phyloP scores from a whole-genome alignment of 2,888 invertebrate species.

The Stictocephala bisonia region DNA sequence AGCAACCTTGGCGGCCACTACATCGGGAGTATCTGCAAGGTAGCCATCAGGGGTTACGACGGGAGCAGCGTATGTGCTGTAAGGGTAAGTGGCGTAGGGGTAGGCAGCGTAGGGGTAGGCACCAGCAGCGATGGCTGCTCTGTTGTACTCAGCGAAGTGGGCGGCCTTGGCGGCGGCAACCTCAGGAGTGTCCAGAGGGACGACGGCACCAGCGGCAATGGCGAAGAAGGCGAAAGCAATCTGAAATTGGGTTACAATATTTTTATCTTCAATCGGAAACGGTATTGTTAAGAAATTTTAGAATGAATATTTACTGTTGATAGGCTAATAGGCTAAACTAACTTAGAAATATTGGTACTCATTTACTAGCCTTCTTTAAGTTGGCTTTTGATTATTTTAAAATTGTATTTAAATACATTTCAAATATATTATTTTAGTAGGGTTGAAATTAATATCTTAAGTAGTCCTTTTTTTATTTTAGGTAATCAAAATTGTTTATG shows the following conservation, averaged over 20 bases:
- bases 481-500: too few species aligned
- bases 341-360: too few species aligned
- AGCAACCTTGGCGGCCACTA: slow-evolving; percentile 52
- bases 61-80: neutral
- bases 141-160: slow-evolving; percentile 36
- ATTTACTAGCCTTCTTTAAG: too few species aligned
- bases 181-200: slow-evolving; percentile 12
- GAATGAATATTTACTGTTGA: too few species aligned
- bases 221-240: neutral
- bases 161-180: slow-evolving; percentile 34
- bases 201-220: neutral
- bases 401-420: too few species aligned
- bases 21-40: slow-evolving; percentile 6
- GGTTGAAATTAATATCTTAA: too few species aligned
- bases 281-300: too few species aligned
- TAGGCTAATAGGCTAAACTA: too few species aligned
- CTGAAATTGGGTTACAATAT: neutral
- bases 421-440: too few species aligned
- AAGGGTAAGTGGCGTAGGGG: neutral
- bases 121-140: neutral
- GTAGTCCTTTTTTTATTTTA: too few species aligned
- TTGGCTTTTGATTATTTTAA: too few species aligned
- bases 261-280: too few species aligned
- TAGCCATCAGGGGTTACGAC: slow-evolving; percentile 19
- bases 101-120: neutral